Evolutionary conservation across 2,797 vertebrate species (phyloP), one percentile per base, ranked within the genome.

Genomic region (Danio choprae): DNA sequence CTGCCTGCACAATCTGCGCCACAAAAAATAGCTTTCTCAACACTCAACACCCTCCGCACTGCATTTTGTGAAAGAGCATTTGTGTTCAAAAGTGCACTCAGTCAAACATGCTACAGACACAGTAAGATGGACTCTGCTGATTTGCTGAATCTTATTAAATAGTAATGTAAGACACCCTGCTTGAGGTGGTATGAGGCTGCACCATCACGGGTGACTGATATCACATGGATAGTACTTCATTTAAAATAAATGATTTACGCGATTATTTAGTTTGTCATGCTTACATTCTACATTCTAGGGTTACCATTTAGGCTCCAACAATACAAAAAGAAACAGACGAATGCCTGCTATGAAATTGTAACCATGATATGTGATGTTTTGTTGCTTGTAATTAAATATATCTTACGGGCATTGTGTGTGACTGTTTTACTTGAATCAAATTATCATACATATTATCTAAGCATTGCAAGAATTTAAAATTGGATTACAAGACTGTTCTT

Each of bases 11-110:
- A 72, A 81, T 77, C 71, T 75, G 69, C n/a, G 68, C 63, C 68
- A 63, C 81, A 79, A 79, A 82, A 82, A 74, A 80, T 76, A 70
- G 46, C 64, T 70, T 76, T 44, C 38, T 69, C 20, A 51, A 69
- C 7, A 43, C 22, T 72, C 15, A n/a, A 69, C 44, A 12, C 46
- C 40, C 13, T 81, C 18, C 73, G 15, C 41, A 40, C 41, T 16
- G 10, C 9, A 38, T 67, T 74, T 67, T 36, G 40, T 18, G 15
- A 1, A 41, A 13, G 67, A 53, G 29, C 20, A 53, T 29, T 40
- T 15, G 18, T 53, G 44, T 51, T 59, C 60, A n/a, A 50, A 67
- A 36, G 41, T 38, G 18, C 22, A 48, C 11, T 13, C 51, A 68
- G 43, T 58, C 64, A 53, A 51, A 40, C 7, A 62, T 48, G 56